Conservation (phyloP, 23 tunicate species). For the Aplidium turbinatum region DNA sequence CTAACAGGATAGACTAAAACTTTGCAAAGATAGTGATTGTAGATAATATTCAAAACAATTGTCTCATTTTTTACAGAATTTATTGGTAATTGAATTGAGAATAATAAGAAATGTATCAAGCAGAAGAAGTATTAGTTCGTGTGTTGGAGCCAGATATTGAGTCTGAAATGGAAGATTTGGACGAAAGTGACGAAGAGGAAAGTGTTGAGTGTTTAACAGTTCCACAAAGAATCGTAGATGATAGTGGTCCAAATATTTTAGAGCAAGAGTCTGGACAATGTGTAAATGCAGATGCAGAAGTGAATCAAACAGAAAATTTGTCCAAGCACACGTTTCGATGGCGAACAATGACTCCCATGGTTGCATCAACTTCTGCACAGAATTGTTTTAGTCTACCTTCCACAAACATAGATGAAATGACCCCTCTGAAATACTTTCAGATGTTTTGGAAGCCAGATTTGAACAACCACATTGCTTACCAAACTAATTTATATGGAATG, state of each 20-base stretch:
- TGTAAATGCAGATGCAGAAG: no score
- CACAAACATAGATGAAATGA: background rate
- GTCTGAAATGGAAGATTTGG: background rate
- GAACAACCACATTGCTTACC: background rate
- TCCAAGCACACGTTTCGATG: background rate
- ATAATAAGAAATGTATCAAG: background rate
- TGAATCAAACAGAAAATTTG: no score
- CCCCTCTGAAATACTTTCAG: slow-evolving; percentile 5
- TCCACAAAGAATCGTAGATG: slow-evolving; percentile 10
- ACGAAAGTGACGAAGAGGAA: slow-evolving; percentile 7
- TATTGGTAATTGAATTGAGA: no score
- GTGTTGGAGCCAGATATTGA: slow-evolving; percentile 6
- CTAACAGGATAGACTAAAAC: no score
- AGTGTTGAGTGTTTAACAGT: background rate
- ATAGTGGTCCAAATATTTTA: background rate
- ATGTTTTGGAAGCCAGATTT: slow-evolving; percentile 15
- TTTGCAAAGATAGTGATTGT: no score
- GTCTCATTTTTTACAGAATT: no score
- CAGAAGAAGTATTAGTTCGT: background rate
- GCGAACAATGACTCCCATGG: background rate
- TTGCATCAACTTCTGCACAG: background rate
- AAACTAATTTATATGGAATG: background rate
- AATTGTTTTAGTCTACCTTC: background rate
- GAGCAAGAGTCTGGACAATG: no score
- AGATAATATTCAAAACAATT: no score